These are phyloP conservation scores for Catharus fuscescens DNA, from an alignment of 2,113 vertebrate species.

Conservation along the genomic window DNA sequence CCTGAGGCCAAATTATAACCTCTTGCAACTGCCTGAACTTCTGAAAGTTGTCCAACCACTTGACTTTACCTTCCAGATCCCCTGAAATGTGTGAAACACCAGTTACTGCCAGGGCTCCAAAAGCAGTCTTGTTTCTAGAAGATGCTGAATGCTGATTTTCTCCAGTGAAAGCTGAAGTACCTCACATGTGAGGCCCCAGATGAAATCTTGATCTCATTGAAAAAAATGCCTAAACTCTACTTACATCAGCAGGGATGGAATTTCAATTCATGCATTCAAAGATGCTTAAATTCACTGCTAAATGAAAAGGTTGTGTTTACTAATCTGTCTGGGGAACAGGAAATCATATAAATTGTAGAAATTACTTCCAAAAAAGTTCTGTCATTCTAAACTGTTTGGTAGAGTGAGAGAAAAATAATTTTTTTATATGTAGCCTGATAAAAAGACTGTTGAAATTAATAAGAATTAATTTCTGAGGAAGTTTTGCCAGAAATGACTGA, in stretches of 20 bases:
- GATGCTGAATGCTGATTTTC: neutral
- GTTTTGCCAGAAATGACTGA: neutral
- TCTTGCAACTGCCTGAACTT: conserved; percentile 88
- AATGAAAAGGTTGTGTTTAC: neutral
- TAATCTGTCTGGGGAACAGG: neutral
- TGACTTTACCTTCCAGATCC: conserved; percentile 92
- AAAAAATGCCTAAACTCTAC: neutral
- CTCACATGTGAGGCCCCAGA: neutral
- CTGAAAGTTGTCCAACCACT: conserved; percentile 93
- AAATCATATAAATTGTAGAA: neutral
- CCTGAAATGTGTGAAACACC: conserved; percentile 70
- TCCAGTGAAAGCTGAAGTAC: neutral
- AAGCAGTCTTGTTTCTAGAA: neutral
- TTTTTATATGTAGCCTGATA: neutral
- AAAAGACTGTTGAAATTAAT: neutral
- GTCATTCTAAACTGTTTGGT: neutral
- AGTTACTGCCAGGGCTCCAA: neutral
- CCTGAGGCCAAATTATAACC: conserved; percentile 86
- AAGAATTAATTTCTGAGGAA: neutral
- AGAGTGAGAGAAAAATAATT: neutral
- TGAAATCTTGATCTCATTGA: neutral
- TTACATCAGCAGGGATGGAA: neutral
- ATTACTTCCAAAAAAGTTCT: neutral
- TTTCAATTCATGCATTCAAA: neutral
- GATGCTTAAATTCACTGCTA: neutral